Conservation (phyloP, 2,888 invertebrate species). For the Ophion ventricosus region DNA sequence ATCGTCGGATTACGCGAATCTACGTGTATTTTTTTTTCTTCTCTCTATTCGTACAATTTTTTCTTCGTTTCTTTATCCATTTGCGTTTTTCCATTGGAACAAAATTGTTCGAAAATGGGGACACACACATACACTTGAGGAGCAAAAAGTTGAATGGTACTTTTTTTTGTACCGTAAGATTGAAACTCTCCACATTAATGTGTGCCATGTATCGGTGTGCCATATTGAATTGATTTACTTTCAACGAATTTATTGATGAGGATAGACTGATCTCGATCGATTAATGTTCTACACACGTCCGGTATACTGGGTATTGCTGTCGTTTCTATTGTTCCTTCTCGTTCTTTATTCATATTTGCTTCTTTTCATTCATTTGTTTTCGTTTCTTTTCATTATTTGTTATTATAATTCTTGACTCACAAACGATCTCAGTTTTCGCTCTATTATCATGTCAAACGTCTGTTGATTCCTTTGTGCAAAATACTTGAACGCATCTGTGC, state of each 20-base stretch:
- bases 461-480: constrained; percentile 79
- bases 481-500: constrained; percentile 82
- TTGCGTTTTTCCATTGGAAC: constrained; percentile 31
- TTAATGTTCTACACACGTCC: constrained; percentile 43
- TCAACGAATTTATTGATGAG: constrained; percentile 47
- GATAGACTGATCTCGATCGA: constrained; percentile 46
- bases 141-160: constrained; percentile 48
- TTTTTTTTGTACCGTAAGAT: constrained; percentile 28
- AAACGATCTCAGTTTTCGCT: constrained; percentile 74
- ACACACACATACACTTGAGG: constrained; percentile 74
- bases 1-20: constrained; percentile 57
- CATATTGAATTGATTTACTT: constrained; percentile 70
- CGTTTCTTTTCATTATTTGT: constrained; percentile 56
- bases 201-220: constrained; percentile 81
- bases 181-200: constrained; percentile 64
- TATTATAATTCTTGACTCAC: constrained; percentile 61
- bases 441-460: constrained; percentile 81
- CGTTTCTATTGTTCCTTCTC: constrained; percentile 41
- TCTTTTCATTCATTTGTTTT: constrained; percentile 32
- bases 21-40: not conserved
- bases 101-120: constrained; percentile 45
- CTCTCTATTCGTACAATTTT: constrained; percentile 12
- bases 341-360: constrained; percentile 42
- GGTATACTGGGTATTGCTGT: constrained; percentile 57
- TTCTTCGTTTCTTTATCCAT: constrained; percentile 28